Percentiles rank a stretch among this genome's conserved stretches.
These are phyloP conservation scores for Pseudorhombus dupliciocellatus DNA, from an alignment of 2,113 vertebrate species.

Conservation along the genomic window DNA sequence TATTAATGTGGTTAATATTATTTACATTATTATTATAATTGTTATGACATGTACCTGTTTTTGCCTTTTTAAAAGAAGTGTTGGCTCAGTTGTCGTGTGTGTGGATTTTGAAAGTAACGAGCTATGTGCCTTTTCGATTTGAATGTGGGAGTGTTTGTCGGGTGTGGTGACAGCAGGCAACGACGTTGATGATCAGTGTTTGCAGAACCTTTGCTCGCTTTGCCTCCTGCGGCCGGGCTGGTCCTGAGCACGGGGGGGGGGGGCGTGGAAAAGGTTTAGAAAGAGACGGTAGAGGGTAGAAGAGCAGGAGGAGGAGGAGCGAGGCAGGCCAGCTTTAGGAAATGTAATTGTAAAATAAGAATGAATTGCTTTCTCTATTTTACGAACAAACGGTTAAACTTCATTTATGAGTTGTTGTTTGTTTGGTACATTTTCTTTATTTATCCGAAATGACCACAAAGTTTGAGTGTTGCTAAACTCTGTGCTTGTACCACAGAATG, in stretches of 20 bases:
- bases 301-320: constrained; percentile 35
- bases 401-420: constrained; percentile 47
- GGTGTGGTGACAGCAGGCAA: neutral
- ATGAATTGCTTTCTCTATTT: constrained; percentile 43
- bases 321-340: constrained; percentile 53
- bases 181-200: constrained; percentile 83
- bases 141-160: constrained; percentile 69
- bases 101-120: constrained; percentile 74
- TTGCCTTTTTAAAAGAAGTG: constrained; percentile 61
- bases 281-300: neutral
- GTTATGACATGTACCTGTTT: constrained; percentile 66
- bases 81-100: constrained; percentile 81
- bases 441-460: constrained; percentile 58
- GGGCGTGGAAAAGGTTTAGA: neutral
- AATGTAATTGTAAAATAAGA: constrained; percentile 26
- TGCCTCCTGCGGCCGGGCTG: constrained; percentile 87
- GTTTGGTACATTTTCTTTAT: constrained; percentile 61
- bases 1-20: constrained; percentile 82
- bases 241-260: constrained; percentile 81
- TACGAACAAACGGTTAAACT: constrained; percentile 38
- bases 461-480: constrained; percentile 30
- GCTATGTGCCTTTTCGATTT: constrained; percentile 78
- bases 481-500: constrained; percentile 32
- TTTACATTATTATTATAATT: constrained; percentile 78
- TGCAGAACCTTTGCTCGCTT: constrained; percentile 57